Evolutionary conservation across 1,140 invertebrate genomes (phyloP).

Genomic region (Bombus haemorrhoidalis): DNA sequence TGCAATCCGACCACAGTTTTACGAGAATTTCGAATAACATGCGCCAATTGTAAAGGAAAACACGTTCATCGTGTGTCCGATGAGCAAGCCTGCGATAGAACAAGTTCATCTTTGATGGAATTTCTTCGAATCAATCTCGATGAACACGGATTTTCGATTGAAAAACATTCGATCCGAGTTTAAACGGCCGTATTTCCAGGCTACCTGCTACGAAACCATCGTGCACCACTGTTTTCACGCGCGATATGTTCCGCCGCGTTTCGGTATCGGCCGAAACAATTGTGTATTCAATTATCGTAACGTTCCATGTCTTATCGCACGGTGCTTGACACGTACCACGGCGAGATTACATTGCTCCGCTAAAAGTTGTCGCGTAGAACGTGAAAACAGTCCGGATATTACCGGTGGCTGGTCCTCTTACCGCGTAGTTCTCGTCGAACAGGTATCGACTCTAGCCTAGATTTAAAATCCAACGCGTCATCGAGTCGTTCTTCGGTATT

Average conservation of each 20-base stretch:
- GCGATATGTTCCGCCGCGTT: neutral
- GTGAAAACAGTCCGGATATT: constrained; percentile 20
- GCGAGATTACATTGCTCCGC: constrained; percentile 48
- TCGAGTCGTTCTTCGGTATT: neutral
- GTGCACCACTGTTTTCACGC: neutral
- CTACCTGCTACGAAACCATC: neutral
- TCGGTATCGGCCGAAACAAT: constrained; percentile 43
- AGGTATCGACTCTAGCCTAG: neutral
- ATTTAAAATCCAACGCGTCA: constrained; percentile 18
- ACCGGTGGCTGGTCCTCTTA: neutral
- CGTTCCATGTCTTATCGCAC: constrained; percentile 61
- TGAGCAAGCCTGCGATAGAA: neutral
- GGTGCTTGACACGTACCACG: constrained; percentile 48
- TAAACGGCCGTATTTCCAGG: neutral
- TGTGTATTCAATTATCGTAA: constrained; percentile 38
- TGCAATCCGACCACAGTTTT: neutral
- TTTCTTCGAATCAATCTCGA: neutral
- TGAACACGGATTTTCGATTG: neutral
- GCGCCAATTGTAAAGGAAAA: neutral
- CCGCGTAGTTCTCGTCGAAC: neutral
- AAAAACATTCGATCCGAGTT: neutral
- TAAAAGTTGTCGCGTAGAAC: constrained; percentile 28
- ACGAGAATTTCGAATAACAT: neutral
- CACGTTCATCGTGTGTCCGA: neutral
- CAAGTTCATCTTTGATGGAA: neutral